Evolutionary conservation across 2,888 invertebrate species (phyloP), one percentile per base, ranked within the genome.

Genomic region (Theristus sp.): DNA sequence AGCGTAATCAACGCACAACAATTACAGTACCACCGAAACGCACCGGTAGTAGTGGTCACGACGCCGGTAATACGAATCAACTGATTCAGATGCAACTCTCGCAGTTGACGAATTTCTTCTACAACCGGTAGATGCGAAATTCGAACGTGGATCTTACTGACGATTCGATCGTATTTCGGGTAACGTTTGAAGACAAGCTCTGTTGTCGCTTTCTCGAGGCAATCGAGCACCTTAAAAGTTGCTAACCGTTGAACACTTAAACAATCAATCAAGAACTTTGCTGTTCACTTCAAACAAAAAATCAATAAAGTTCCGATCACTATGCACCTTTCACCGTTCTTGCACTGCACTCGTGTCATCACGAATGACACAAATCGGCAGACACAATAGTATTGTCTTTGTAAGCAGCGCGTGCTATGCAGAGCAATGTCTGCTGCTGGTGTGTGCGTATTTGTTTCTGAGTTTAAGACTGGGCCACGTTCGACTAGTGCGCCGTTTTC

Each of bases 121-220:
- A 93, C 86, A 3, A 98, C 79, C 0, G 98, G 96, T 54, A 99
- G 78, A 70, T 94, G 90, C 0, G 90, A 85, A 68, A 99, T 90
- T 60, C 98, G 80, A 0, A 96, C 90, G 73, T 66, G 64, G 69
- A 98, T 89, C 75, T 93, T 90, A 56, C 83, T 83, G 0, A 90
- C 86, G 2, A 98, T 94, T 62, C 93, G 81, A 68, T 89, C 88
- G 73, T 99, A 99, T 70, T 89, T 88, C 0, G 98, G 94, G 72
- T 89, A 98, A 62, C 77, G 93, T 87, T 85, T 84, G 25, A 94
- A 77, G 0, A 96, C 94, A 65, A 96, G 84, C 62, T 80, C 79
- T 62, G 78, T 79, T 6, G 77, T 77, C 38, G 79, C 80, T 71
- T 77, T 66, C 57, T 72, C 70, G 66, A 71, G 62, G 31, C 68